Percentiles rank a stretch among this genome's conserved stretches.
Conservation (phyloP, 35 echinoderm and acorn worm species). For the Stichopus chloronotus region DNA sequence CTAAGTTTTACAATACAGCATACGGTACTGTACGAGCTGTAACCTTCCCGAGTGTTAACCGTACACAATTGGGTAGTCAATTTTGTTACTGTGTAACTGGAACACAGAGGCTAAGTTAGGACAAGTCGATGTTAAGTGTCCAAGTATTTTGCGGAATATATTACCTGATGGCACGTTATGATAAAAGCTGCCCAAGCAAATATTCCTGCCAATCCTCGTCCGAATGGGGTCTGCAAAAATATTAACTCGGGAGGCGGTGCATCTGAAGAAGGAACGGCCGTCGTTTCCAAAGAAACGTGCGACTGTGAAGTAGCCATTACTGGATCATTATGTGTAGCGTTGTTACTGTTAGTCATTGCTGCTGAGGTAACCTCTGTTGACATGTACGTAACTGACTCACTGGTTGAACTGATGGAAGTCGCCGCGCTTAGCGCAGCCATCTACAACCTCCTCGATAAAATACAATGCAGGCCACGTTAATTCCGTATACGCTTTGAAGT, state of each 20-base stretch:
- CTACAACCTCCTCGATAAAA: not conserved
- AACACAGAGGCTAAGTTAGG: no score
- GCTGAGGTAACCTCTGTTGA: constrained; percentile 1
- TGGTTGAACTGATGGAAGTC: constrained; percentile 9
- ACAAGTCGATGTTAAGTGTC: no score
- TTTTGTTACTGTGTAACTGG: no score
- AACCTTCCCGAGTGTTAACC: no score
- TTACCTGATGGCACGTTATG: constrained; percentile 43
- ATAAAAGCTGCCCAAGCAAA: constrained; percentile 44
- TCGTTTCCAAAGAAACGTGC: not conserved
- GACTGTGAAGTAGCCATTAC: constrained; percentile 29
- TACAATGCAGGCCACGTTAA: not conserved
- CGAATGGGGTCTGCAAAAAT: constrained; percentile 41
- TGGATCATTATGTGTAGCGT: not conserved
- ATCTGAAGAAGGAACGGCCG: not conserved
- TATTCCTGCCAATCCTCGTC: constrained; percentile 29
- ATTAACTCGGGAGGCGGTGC: constrained; percentile 37
- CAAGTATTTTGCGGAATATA: not conserved
- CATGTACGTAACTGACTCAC: not conserved
- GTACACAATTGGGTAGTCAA: no score
- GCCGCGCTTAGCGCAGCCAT: constrained; percentile 22
- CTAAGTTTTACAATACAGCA: no score
- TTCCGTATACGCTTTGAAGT: not conserved
- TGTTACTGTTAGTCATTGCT: not conserved
- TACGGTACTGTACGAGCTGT: no score